phyloP scores from a whole-genome alignment of 2,797 vertebrate species.

The Apodemus agrarius region DNA sequence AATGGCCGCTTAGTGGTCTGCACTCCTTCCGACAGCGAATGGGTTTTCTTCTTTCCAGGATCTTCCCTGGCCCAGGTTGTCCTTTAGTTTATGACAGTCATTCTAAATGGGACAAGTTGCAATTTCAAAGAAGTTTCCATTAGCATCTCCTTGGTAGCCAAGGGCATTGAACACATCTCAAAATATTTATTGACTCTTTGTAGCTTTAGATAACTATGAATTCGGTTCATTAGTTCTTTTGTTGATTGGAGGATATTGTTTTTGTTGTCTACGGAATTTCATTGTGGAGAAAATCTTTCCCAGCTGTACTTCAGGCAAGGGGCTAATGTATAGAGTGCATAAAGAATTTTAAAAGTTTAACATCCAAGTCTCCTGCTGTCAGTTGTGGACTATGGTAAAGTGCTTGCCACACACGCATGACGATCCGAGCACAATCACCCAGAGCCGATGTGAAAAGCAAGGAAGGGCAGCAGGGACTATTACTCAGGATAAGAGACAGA shows the following conservation, averaged over 20 bases:
- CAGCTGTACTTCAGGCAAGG: background rate
- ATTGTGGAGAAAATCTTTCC: background rate
- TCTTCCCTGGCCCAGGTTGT: background rate
- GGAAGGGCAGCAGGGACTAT: background rate
- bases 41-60: background rate
- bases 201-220: background rate
- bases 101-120: background rate
- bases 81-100: background rate
- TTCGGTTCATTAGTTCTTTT: background rate
- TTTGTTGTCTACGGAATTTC: background rate
- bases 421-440: background rate
- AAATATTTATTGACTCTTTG: background rate
- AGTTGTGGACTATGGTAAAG: background rate
- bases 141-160: background rate
- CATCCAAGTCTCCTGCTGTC: background rate
- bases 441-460: background rate
- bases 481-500: background rate
- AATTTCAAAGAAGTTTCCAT: background rate
- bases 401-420: background rate
- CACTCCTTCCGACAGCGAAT: background rate
- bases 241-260: background rate
- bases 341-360: background rate
- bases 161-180: background rate
- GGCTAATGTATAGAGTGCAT: background rate
- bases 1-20: background rate